Evolutionary conservation across 2,888 invertebrate species (phyloP).

Genomic region (Agapostemon virescens): DNA sequence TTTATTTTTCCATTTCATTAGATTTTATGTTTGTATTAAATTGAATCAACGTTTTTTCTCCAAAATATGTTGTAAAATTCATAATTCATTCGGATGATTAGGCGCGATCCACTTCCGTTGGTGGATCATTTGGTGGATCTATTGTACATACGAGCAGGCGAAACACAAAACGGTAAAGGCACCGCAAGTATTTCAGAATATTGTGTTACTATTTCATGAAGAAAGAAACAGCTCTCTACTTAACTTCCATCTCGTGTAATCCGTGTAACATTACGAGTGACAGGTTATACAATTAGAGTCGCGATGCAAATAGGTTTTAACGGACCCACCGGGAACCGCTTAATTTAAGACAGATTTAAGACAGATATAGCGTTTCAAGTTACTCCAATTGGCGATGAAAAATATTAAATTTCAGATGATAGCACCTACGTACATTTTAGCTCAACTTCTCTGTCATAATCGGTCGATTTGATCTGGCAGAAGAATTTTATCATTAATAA

Average conservation of each 20-base stretch:
- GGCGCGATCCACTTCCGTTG: too few species aligned
- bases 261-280: neutral
- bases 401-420: neutral
- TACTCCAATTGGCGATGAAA: neutral
- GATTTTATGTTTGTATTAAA: too few species aligned
- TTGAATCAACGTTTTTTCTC: too few species aligned
- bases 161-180: neutral
- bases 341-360: neutral
- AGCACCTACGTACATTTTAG: neutral
- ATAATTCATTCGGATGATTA: too few species aligned
- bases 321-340: neutral
- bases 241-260: neutral
- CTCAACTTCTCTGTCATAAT: neutral
- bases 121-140: too few species aligned
- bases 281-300: neutral
- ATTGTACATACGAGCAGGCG: neutral
- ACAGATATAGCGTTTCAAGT: neutral
- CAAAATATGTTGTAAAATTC: too few species aligned
- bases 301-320: neutral
- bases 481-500: neutral
- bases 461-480: neutral
- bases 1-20: too few species aligned
- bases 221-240: neutral
- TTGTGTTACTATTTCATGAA: neutral
- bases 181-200: neutral